Base-by-base conservation (phyloP, 2,888 invertebrate genomes). In the Macropis europaea region DNA sequence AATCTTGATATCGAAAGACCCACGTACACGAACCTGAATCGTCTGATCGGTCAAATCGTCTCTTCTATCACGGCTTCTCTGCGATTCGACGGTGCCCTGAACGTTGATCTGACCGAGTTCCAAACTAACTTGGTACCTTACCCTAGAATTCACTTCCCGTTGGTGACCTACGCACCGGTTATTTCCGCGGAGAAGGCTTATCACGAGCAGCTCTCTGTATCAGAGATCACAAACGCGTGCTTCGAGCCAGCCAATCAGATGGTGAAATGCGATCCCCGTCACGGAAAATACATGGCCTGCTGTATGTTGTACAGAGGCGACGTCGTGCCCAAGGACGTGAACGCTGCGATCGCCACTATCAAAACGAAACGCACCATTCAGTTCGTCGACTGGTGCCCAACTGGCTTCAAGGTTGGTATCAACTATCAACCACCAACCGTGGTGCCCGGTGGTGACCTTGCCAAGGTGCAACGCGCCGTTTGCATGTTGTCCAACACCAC, bases 401-500 rank as follows among this genome's bases (percentile, higher is more conserved):
- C 96, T 83, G 95, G 95, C 2, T 94, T 94, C 92, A 94, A 94
- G 90, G 94, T 94, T 75, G 97, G 96, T 89, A 96, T 96, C 92
- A 98, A 97, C 93, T 97, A 97, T 92, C 97, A 97, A 91, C 96
- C 97, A 66, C 97, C 97, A 38, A 97, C 97, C 78, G 97, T 97
- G 24, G 97, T 98, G 53, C 98, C 98, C n/a, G 97, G 97, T 4
- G 97, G 97, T 32, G 97, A 98, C 90, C 91, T 97, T 90, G 97
- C 98, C 78, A 97, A 97, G 92, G 97, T 98, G 32, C 97, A 97
- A 90, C 95, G 98, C 87, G 98, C 98, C 79, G 97, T 99, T 22
- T 99, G 98, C 94, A 98, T 98, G 98, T 93, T 98, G 93, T 97
- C 97, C 89, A 98, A 98, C 93, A 99, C 98, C 78, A 98, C 98